Conservation (phyloP, 2,797 vertebrate genomes). For the Argyrosomus regius region DNA sequence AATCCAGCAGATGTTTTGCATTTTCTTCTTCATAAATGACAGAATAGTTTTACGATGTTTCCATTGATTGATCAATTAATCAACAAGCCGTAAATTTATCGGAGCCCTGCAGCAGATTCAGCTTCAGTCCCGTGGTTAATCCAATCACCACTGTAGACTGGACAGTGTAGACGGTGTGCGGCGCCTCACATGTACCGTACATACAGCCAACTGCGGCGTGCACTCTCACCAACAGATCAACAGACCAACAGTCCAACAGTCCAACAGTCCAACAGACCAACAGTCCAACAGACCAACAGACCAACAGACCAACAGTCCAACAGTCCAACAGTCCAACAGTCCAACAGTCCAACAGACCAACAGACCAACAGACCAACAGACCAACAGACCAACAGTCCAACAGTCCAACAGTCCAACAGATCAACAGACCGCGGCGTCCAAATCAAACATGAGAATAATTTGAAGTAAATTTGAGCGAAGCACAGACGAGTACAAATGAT, state of each 20-base stretch:
- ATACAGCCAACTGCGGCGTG: conserved; percentile 4
- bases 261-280: no score
- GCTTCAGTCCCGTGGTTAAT: background rate
- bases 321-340: no score
- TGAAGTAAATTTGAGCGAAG: conserved; percentile 53
- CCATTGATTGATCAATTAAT: background rate
- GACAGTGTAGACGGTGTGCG: background rate
- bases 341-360: no score
- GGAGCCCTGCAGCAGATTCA: background rate
- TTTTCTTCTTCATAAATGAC: background rate
- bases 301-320: background rate
- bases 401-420: no score
- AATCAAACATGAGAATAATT: conserved; percentile 52
- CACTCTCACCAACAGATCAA: background rate
- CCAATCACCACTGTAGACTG: background rate
- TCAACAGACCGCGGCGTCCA: conserved; percentile 14
- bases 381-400: no score
- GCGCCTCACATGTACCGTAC: background rate
- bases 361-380: no score
- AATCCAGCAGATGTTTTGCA: background rate
- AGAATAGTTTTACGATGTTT: background rate
- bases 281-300: no score
- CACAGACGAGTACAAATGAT: conserved; percentile 61
- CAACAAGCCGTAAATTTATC: background rate
- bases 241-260: background rate